A percentile compares a stretch with the other conserved stretches of the same genome.
phyloP scores from a whole-genome alignment of 2,888 invertebrate species.

The Oithona nana region DNA sequence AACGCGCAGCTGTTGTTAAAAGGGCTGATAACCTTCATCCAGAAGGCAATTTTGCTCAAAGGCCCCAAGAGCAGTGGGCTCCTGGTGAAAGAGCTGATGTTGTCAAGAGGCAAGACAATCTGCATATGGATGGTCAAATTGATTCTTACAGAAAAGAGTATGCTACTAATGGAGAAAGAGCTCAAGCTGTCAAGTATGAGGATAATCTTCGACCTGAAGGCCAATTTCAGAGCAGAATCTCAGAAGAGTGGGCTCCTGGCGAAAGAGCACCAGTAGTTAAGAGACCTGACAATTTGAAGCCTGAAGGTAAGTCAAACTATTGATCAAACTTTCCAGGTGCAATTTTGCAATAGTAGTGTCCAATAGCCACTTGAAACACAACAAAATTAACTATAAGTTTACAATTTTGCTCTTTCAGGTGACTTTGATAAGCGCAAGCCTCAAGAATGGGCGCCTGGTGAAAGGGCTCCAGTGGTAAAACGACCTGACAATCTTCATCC shows the following conservation, averaged over 20 bases:
- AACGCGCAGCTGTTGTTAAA: slow-evolving; percentile 34
- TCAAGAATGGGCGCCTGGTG: slow-evolving; percentile 17
- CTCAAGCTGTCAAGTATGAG: slow-evolving; percentile 31
- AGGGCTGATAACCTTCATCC: slow-evolving; percentile 35
- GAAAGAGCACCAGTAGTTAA: slow-evolving; percentile 23
- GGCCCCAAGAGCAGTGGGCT: slow-evolving; percentile 26
- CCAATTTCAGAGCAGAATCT: not conserved
- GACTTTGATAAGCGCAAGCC: no score
- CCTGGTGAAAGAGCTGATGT: slow-evolving; percentile 20
- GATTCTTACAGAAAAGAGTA: slow-evolving; percentile 23
- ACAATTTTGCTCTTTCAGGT: no score
- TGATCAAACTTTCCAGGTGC: no score
- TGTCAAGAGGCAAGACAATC: slow-evolving; percentile 19
- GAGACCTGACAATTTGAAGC: slow-evolving; percentile 34
- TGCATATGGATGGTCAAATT: slow-evolving; percentile 21
- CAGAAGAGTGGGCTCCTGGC: slow-evolving; percentile 18
- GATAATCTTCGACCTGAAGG: slow-evolving; percentile 33
- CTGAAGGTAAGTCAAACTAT: no score
- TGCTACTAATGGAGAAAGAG: slow-evolving; percentile 32
- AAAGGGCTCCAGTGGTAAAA: slow-evolving; percentile 19
- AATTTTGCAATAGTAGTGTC: slow-evolving; percentile 41
- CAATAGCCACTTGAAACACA: no score
- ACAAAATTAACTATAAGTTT: no score
- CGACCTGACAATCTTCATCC: slow-evolving; percentile 33
- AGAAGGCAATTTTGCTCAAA: slow-evolving; percentile 40